Conservation (phyloP, 2,888 invertebrate genomes). For the Drosophila imparisetae region DNA sequence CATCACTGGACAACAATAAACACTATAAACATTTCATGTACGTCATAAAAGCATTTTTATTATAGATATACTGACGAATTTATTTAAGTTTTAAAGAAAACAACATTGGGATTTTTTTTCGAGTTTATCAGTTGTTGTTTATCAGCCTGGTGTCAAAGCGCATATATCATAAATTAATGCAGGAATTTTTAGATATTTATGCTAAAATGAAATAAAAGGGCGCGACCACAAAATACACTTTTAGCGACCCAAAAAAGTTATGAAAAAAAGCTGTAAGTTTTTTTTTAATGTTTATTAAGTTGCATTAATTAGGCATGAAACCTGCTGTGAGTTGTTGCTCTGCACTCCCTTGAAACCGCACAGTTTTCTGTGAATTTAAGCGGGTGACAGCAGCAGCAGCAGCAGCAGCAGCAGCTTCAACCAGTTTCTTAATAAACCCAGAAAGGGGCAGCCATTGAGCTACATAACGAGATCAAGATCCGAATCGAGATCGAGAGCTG, state of each 20-base stretch:
- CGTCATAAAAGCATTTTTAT: conserved; percentile 35
- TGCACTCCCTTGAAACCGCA: conserved; percentile 5
- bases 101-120: conserved; percentile 11
- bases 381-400: conserved; percentile 59
- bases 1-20: conserved; percentile 28
- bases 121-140: conserved; percentile 52
- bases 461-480: conserved; percentile 29
- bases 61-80: conserved; percentile 34
- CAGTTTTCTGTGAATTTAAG: conserved; percentile 47
- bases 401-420: conserved; percentile 14
- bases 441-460: conserved; percentile 20
- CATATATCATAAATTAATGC: conserved; percentile 51
- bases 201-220: conserved; percentile 62
- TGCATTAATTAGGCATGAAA: conserved; percentile 74
- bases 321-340: conserved; percentile 55
- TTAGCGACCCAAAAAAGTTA: conserved; percentile 33
- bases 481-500: conserved; percentile 31
- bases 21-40: conserved; percentile 37
- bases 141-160: conserved; percentile 45
- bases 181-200: conserved; percentile 61
- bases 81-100: conserved; percentile 31
- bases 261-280: not conserved
- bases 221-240: conserved; percentile 41
- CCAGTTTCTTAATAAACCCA: conserved; percentile 46
- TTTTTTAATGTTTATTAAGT: conserved; percentile 44